These are phyloP conservation scores for Sebastes cheni DNA, from an alignment of 2,797 vertebrate genomes.

Conservation along the genomic window DNA sequence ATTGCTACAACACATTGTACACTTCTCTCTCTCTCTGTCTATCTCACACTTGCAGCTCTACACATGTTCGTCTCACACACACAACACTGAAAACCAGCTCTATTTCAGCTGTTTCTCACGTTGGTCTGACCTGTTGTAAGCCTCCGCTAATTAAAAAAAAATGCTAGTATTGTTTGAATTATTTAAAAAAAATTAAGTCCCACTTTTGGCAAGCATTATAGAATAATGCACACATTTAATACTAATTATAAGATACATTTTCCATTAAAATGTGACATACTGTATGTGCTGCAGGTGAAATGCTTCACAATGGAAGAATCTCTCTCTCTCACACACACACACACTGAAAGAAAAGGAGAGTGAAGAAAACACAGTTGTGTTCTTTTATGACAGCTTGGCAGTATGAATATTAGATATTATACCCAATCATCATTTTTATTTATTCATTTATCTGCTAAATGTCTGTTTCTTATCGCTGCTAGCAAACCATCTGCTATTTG, in stretches of 20 bases:
- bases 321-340: neutral
- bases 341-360: neutral
- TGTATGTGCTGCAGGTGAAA: constrained; percentile 1
- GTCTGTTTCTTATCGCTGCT: constrained; percentile 61
- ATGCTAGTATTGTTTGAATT: neutral
- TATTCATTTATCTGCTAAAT: constrained; percentile 64
- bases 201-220: neutral
- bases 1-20: too few relatives aligned
- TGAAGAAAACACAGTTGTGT: constrained; percentile 18
- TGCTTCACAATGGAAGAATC: neutral
- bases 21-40: neutral
- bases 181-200: neutral
- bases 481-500: constrained; percentile 64
- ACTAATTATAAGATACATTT: neutral
- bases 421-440: constrained; percentile 58
- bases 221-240: neutral
- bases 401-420: constrained; percentile 55
- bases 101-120: neutral
- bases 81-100: neutral
- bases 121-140: neutral
- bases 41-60: neutral
- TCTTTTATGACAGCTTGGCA: constrained; percentile 34
- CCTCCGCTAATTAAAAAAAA: neutral
- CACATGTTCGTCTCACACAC: neutral
- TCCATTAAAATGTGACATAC: neutral